Percentiles rank a stretch among this genome's conserved stretches.
phyloP scores from a whole-genome alignment of 2,888 invertebrate species.

The Apoda limacodes region DNA sequence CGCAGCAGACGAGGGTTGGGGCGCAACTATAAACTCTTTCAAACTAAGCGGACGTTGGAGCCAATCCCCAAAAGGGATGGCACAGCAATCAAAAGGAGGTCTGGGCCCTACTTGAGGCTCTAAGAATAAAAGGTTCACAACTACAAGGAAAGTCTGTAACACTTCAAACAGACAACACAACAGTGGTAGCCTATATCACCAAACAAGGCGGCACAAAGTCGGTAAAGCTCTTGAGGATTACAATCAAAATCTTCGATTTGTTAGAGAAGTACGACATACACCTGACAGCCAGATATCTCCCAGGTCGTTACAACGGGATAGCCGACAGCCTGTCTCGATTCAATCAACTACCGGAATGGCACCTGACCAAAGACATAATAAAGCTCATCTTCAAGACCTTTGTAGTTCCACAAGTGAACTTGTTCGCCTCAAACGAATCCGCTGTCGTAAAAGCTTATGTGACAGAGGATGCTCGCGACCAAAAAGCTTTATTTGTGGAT shows the following conservation, averaged over 20 bases:
- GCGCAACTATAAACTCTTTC: slow-evolving; percentile 11
- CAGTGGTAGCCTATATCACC: slow-evolving; percentile 9
- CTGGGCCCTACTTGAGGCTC: slow-evolving; percentile 5
- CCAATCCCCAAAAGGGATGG: slow-evolving; percentile 6
- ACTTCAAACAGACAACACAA: slow-evolving; percentile 14
- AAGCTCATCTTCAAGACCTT: slow-evolving; percentile 8
- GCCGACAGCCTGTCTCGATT: slow-evolving; percentile 17
- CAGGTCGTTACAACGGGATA: slow-evolving; percentile 15
- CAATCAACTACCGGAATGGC: slow-evolving; percentile 12
- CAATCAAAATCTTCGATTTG: slow-evolving; percentile 7
- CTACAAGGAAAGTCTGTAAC: slow-evolving; percentile 8
- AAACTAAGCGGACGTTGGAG: slow-evolving; percentile 8
- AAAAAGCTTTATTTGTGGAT: slow-evolving; percentile 7
- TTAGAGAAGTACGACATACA: no score
- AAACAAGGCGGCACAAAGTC: slow-evolving; percentile 16
- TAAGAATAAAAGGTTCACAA: not conserved
- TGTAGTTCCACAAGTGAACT: slow-evolving; percentile 9
- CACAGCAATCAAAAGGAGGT: slow-evolving; percentile 12
- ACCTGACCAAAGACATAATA: no score
- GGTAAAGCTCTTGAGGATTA: slow-evolving; percentile 1
- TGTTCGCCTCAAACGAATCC: no score
- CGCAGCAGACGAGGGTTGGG: slow-evolving; percentile 14
- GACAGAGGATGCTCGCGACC: slow-evolving; percentile 10
- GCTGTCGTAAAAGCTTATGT: slow-evolving; percentile 16
- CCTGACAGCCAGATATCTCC: slow-evolving; percentile 17